Conservation (phyloP, 53 echinoderm and acorn worm species). For the Stichopus horrens region DNA sequence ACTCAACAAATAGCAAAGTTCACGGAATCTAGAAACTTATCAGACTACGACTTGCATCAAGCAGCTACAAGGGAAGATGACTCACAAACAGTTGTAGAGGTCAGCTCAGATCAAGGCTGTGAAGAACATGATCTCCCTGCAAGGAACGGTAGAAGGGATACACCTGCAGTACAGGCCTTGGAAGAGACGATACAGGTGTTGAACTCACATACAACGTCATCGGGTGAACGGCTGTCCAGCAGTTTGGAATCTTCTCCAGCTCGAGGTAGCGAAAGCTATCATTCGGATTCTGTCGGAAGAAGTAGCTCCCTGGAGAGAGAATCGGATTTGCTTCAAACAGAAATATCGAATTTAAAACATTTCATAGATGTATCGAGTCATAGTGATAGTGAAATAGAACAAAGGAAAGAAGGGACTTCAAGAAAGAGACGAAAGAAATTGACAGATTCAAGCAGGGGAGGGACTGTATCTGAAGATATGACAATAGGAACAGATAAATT, state of each 20-base stretch:
- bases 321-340: neutral
- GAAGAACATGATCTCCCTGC: neutral
- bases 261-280: neutral
- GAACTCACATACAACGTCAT: neutral
- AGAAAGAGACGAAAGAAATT: slow-evolving; percentile 35
- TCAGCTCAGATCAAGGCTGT: neutral
- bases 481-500: slow-evolving; percentile 60
- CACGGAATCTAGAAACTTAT: slow-evolving; percentile 38
- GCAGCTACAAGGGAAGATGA: slow-evolving; percentile 20
- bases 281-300: neutral
- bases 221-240: neutral
- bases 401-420: slow-evolving; percentile 33
- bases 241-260: slow-evolving; percentile 44
- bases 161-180: slow-evolving; percentile 20
- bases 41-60: slow-evolving; percentile 36
- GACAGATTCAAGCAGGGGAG: neutral
- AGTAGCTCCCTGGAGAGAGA: slow-evolving; percentile 34
- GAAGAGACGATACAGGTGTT: slow-evolving; percentile 29
- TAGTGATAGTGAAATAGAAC: slow-evolving; percentile 90
- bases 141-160: neutral
- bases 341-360: slow-evolving; percentile 18
- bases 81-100: neutral
- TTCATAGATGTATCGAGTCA: slow-evolving; percentile 52
- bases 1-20: slow-evolving; percentile 43
- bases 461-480: slow-evolving; percentile 25